Evolutionary conservation across 2,797 vertebrate species (phyloP), one percentile per base, ranked within the genome.

Genomic region (Antennarius maculatus): DNA sequence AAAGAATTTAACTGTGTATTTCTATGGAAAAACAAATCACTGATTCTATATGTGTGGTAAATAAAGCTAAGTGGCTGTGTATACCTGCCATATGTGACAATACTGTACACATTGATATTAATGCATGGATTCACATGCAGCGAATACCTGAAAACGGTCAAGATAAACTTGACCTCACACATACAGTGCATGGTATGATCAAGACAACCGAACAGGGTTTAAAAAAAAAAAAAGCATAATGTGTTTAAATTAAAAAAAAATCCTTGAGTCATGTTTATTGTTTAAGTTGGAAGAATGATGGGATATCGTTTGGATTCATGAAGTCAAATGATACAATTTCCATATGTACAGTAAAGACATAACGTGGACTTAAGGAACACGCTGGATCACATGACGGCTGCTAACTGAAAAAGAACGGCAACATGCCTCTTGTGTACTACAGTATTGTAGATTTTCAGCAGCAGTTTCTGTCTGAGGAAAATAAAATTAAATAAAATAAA

Each of bases 381-480:
- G 63, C 23, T 45, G 60, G 53, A 61, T 42, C 61, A 67, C 7
- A 46, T 13, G 17, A 72, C 61, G 51, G 72, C 63, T 63, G 61
- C 63, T 63, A n/a, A 9, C 23, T 53, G 15, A 46, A 58, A 66
- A 62, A 76, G 41, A 1, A 65, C 37, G 76, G 74, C 74, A 28
- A 34, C 3, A 48, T 7, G 61, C 61, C 74, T 59, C 77, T 56
- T 83, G 82, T 86, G 86, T 49, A 76, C 68, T 85, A 23, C 23
- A 23, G 23, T 23, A 74, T 27, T 87, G 83, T 90, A 88, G 76
- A 85, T 86, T 84, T 78, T 71, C 72, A 75, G 69, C 84, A 75
- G 79, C 76, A 74, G 71, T 69, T 83, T 61, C 48, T 73, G 77
- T 85, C 83, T 89, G 82, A 87, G 83, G 66, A 58, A 83, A 86